These are phyloP conservation scores for Pimpla rufipes DNA, from an alignment of 2,888 invertebrate genomes.

Conservation along the genomic window DNA sequence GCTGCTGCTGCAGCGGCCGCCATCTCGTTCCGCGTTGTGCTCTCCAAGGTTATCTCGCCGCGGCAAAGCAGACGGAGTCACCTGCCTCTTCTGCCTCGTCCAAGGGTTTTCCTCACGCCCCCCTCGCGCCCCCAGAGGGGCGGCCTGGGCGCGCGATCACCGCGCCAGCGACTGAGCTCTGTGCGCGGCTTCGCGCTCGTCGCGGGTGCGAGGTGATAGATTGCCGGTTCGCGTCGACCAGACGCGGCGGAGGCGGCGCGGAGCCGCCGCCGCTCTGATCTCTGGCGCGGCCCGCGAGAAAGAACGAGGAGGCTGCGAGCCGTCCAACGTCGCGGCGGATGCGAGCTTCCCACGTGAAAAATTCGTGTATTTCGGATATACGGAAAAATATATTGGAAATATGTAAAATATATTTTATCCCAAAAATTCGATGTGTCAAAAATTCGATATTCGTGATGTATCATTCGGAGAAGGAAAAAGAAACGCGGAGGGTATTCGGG, in stretches of 20 bases:
- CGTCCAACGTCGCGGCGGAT: too few species aligned
- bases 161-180: constrained; percentile 23
- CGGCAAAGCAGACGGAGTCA: constrained; percentile 55
- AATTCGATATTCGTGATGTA: too few species aligned
- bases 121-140: constrained; percentile 21
- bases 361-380: too few species aligned
- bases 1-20: constrained; percentile 28
- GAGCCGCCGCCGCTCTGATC: constrained; percentile 42
- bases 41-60: constrained; percentile 67
- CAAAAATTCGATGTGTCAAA: too few species aligned
- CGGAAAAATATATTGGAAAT: too few species aligned
- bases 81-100: constrained; percentile 50
- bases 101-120: constrained; percentile 27
- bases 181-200: constrained; percentile 61
- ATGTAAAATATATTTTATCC: too few species aligned
- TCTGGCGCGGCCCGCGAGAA: background rate
- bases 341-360: too few species aligned
- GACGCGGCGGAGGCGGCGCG: constrained; percentile 29
- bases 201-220: constrained; percentile 78
- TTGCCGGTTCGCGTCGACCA: constrained; percentile 79
- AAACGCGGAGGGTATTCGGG: too few species aligned
- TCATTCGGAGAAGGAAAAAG: too few species aligned
- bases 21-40: constrained; percentile 52
- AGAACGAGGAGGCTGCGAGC: constrained; percentile 46
- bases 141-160: constrained; percentile 54